Base-by-base conservation (phyloP, 2,113 vertebrate species). In the Megaceryle maxima region DNA sequence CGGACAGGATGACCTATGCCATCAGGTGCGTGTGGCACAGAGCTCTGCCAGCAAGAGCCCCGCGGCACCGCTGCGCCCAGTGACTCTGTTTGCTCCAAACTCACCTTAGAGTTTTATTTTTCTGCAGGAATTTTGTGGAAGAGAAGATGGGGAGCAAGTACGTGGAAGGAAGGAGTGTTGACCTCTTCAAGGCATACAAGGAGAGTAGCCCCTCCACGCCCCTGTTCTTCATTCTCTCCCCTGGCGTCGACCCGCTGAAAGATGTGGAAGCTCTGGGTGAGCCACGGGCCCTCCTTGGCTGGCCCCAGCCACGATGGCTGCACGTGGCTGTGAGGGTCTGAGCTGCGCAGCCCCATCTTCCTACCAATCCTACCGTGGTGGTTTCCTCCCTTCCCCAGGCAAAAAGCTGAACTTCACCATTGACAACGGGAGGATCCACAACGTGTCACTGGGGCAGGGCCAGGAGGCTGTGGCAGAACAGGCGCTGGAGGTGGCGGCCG, bases 81-180 rank as follows among this genome's bases (percentile, higher is more conserved):
- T 4, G 8, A 29, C 44, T 14, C 1, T 1, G 0, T 21, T 28
- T 46, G 24, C 10, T 64, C 72, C 20, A 25, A 28, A 12, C 72
- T 60, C 74, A 91, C 60, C 1, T 3, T 1, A 1, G 1, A 44
- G n/a, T 22, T 69, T 43, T 66, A 0, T 50, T n/a, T 56, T 79
- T 93, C 84, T 28, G 6, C 39, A 98, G 98, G 93, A 97, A 98
- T 50, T 98, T 98, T 29, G 98, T 98, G 92, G 98, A 98, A 69
- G 98, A 98, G 90, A 98, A 98, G 77, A 98, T 98, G 98, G 98
- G 98, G 18, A 98, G 96, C 78, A 98, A 98, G 92, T 98, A 93
- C 9, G 98, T 98, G 39, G 96, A 98, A 92, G 96, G 97, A 50
- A 96, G 97, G 26, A 98, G 97, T 13, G 11, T 97, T 2, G 98